Conservation (phyloP, 2,113 vertebrate genomes). For the Chlamydotis undulata region DNA sequence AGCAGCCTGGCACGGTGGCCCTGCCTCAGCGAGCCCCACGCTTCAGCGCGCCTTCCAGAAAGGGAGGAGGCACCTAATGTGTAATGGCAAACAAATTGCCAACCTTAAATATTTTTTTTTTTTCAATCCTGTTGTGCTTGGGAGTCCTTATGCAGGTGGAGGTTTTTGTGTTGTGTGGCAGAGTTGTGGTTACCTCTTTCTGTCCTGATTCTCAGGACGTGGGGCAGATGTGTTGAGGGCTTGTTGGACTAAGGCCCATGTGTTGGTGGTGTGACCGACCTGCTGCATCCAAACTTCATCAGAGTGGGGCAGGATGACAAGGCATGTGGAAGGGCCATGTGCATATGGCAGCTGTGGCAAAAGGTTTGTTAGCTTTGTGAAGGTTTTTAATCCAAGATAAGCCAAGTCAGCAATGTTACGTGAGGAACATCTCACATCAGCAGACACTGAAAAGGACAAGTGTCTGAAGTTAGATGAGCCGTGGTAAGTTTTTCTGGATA, state of each 20-base stretch:
- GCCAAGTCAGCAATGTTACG: rapidly evolving
- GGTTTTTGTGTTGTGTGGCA: background rate
- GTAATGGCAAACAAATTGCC: background rate
- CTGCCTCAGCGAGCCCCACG: background rate
- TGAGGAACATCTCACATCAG: background rate
- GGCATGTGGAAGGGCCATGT: background rate
- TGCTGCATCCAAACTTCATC: background rate
- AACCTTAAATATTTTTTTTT: background rate
- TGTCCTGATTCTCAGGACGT: background rate
- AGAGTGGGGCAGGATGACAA: no score
- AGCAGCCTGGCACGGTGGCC: background rate
- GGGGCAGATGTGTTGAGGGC: background rate
- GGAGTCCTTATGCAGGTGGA: background rate
- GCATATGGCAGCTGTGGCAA: background rate
- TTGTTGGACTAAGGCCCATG: background rate
- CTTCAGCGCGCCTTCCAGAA: background rate
- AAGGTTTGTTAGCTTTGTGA: background rate
- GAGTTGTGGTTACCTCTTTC: background rate
- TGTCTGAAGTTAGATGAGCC: background rate
- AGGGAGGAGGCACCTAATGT: background rate
- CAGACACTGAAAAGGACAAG: background rate
- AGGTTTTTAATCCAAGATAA: background rate
- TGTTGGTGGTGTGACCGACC: background rate
- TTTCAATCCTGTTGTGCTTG: background rate
- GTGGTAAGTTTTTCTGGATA: background rate